phyloP scores from a whole-genome alignment of 2,888 invertebrate genomes.

The Machimus rusticus region DNA sequence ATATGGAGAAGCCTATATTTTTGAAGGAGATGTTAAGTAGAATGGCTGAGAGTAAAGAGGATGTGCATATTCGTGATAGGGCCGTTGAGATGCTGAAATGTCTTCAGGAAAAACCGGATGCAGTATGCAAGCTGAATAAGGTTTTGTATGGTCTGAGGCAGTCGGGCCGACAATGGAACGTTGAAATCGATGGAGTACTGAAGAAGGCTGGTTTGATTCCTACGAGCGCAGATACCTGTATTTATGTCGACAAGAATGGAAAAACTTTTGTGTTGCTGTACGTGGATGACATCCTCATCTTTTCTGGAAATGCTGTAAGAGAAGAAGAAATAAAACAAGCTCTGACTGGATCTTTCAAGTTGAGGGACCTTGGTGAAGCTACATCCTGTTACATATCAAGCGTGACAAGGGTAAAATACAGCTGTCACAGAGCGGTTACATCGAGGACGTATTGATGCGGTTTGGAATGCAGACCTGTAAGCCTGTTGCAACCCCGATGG shows the following conservation, averaged over 20 bases:
- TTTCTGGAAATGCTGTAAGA: background rate
- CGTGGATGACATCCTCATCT: background rate
- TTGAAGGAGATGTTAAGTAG: background rate
- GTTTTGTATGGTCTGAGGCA: background rate
- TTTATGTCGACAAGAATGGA: background rate
- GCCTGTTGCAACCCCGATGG: background rate
- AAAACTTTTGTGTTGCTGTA: background rate
- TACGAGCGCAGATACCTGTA: background rate
- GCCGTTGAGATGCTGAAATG: background rate
- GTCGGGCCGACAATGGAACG: background rate
- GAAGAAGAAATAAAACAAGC: background rate
- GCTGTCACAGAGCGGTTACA: background rate
- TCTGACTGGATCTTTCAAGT: background rate
- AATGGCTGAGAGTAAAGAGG: background rate
- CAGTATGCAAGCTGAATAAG: background rate
- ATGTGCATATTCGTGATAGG: background rate
- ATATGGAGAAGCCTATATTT: background rate
- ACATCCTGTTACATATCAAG: background rate
- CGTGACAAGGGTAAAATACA: background rate
- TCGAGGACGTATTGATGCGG: background rate
- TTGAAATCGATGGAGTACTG: background rate
- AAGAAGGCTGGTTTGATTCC: background rate
- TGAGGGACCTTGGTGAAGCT: background rate
- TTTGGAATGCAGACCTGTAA: background rate
- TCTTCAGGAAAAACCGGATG: background rate